phyloP scores from a whole-genome alignment of 2,113 vertebrate genomes.

The Alligator sinensis region DNA sequence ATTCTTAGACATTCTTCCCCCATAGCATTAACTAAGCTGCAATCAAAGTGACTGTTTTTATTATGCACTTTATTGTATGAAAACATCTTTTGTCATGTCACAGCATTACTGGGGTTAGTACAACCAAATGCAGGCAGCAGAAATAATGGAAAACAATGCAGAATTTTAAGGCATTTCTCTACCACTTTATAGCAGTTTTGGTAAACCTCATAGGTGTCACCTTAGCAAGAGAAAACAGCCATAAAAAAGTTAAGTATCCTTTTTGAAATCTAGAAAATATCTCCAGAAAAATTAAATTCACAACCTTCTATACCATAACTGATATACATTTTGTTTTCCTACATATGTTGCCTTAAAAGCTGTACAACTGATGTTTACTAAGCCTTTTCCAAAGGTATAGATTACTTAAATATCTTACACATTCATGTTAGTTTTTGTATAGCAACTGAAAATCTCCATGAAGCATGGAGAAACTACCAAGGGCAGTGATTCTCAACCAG shows the following conservation, averaged over 20 bases:
- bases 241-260: no score
- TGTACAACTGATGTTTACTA: neutral
- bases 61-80: neutral
- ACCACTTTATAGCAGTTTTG: neutral
- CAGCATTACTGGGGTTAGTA: neutral
- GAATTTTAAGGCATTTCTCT: neutral
- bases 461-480: neutral
- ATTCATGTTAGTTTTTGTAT: neutral
- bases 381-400: neutral
- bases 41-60: neutral
- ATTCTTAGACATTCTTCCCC: neutral
- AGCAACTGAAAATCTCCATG: neutral
- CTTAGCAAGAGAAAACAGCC: neutral
- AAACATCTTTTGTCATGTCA: neutral
- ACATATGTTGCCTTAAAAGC: neutral
- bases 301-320: neutral
- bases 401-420: constrained; percentile 21
- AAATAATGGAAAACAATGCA: neutral
- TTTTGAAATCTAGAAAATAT: no score
- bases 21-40: neutral
- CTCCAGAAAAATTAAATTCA: neutral
- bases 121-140: neutral
- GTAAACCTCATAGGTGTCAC: neutral
- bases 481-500: no score
- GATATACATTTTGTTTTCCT: neutral